Conservation (phyloP, 1,140 invertebrate genomes). For the Chrysoperla carnea region DNA sequence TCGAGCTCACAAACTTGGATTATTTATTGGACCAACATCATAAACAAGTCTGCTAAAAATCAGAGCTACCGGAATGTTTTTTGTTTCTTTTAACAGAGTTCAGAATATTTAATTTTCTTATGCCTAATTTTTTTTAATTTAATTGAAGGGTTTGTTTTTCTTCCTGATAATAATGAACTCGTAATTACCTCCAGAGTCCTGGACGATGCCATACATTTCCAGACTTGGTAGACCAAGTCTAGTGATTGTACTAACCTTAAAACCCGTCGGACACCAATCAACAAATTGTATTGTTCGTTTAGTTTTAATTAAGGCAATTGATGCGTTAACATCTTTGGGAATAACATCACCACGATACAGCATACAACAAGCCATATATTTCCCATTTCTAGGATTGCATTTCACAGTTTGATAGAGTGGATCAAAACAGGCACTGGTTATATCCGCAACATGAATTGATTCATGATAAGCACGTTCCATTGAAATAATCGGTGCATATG, state of each 20-base stretch:
- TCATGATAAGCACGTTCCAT: conserved; percentile 36
- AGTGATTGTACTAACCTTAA: conserved; percentile 30
- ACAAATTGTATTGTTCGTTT: conserved; percentile 46
- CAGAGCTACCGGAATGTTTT: too few relatives aligned
- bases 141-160: too few relatives aligned
- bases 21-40: too few relatives aligned
- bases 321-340: conserved; percentile 55
- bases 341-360: conserved; percentile 45
- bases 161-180: too few relatives aligned
- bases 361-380: conserved; percentile 41
- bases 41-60: too few relatives aligned
- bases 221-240: too few relatives aligned
- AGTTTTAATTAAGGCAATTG: conserved; percentile 48
- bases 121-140: too few relatives aligned
- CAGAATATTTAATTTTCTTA: too few relatives aligned
- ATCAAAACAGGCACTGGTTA: conserved; percentile 34
- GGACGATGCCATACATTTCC: too few relatives aligned
- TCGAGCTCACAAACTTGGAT: too few relatives aligned
- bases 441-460: conserved; percentile 27
- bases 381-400: conserved; percentile 38
- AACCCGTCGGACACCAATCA: conserved; percentile 56
- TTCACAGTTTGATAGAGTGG: conserved; percentile 37
- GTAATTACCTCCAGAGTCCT: too few relatives aligned
- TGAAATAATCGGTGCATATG: conserved; percentile 43
- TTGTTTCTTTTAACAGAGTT: too few relatives aligned